A percentile compares a stretch with the other conserved stretches of the same genome.
These are phyloP conservation scores for Platichthys flesus DNA, from an alignment of 2,113 vertebrate genomes.

Conservation along the genomic window DNA sequence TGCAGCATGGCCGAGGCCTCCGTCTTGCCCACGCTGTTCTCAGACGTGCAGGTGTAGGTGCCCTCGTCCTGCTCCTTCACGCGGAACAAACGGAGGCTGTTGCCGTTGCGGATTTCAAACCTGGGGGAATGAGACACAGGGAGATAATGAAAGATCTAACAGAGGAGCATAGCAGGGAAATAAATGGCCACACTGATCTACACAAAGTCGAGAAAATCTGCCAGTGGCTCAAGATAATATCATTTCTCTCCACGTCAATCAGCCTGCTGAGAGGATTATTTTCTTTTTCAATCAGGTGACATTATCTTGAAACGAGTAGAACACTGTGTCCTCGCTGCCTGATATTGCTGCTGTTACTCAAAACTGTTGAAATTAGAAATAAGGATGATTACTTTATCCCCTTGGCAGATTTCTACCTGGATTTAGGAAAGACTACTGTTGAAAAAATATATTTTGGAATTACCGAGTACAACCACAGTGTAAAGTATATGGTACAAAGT, in stretches of 20 bases:
- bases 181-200: conserved; percentile 25
- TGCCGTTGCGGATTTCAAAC: conserved; percentile 95
- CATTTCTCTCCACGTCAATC: conserved; percentile 51
- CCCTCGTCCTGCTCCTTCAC: conserved; percentile 93
- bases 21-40: conserved; percentile 97
- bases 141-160: conserved; percentile 39
- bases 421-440: background rate
- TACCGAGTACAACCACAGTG: too few species aligned
- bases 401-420: conserved; percentile 4
- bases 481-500: too few species aligned
- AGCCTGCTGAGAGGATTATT: conserved; percentile 15
- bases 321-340: conserved; percentile 30
- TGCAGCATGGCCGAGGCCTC: conserved; percentile 94
- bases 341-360: conserved; percentile 20
- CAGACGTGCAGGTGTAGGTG: conserved; percentile 94
- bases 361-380: conserved; percentile 19
- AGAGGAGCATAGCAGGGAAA: background rate
- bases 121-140: conserved; percentile 72
- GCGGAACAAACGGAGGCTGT: conserved; percentile 91
- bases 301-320: conserved; percentile 41
- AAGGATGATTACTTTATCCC: background rate
- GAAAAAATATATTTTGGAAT: too few species aligned
- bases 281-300: conserved; percentile 18
- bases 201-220: conserved; percentile 37
- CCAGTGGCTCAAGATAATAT: conserved; percentile 19